A percentile compares a stretch with the other conserved stretches of the same genome.
phyloP scores from a whole-genome alignment of 2,113 vertebrate genomes.

The Tonatia bakeri region DNA sequence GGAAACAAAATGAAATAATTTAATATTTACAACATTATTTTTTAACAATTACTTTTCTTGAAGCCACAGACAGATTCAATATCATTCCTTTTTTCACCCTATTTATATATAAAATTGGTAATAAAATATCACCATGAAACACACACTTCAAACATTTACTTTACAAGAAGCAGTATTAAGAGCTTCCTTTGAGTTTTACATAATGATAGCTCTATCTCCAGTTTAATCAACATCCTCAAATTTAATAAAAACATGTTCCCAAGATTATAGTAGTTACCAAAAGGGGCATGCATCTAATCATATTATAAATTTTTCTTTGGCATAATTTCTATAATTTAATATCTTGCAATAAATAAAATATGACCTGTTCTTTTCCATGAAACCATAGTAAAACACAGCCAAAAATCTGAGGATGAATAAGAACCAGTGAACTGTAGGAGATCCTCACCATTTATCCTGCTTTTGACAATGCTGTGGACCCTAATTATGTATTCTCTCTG shows the following conservation, averaged over 20 bases:
- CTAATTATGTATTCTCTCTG: neutral
- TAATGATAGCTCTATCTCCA: constrained; percentile 30
- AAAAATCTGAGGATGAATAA: neutral
- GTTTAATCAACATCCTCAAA: constrained; percentile 7
- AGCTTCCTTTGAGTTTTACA: constrained; percentile 50
- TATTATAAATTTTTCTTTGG: constrained; percentile 33
- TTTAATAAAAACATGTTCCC: constrained; percentile 27
- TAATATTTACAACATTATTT: neutral
- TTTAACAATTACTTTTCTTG: neutral
- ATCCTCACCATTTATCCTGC: neutral
- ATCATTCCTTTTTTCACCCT: neutral
- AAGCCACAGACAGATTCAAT: neutral
- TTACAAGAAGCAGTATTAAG: constrained; percentile 33
- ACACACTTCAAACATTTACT: neutral
- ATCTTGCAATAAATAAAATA: neutral
- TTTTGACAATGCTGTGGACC: neutral
- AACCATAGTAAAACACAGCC: neutral
- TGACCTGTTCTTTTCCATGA: neutral
- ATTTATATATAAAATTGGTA: neutral
- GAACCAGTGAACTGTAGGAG: neutral
- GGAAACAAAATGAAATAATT: neutral
- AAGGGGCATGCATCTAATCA: neutral
- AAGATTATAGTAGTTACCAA: constrained; percentile 20
- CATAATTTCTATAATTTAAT: constrained; percentile 8
- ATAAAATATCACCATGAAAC: neutral